Base-by-base conservation (phyloP, 2,888 invertebrate genomes). In the Patella depressa region DNA sequence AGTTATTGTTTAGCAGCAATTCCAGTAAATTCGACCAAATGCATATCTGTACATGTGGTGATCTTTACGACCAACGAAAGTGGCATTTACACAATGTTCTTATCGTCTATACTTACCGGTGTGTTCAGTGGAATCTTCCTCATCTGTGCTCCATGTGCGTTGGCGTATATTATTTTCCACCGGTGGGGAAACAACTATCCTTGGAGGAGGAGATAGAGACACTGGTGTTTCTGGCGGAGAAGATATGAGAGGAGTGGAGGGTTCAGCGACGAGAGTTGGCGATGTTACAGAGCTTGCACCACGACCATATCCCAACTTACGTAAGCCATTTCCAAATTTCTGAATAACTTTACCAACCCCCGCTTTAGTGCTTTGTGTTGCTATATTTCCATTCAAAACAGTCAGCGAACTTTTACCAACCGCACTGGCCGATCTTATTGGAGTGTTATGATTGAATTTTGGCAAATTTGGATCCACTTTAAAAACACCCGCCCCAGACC, bases 311-410 rank as follows among this genome's bases (percentile, higher is more conserved):
- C 65, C 65, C 1, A 65, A 24, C 14, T 65, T 65, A 24, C 65
- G 19, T 14, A 65, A 65, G 24, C 65, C 65, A 65, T 65, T 65
- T 65, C 65, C 65, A 24, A 65, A 65, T 14, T 65, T 65, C 65
- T 65, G 65, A 65, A 65, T 65, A 14, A 65, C 65, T 65, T 65
- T 65, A 3, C 65, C 65, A 19, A 65, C 65, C 14, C 65, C 65
- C 3, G 24, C 24, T 24, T 24, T 12, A 0, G 65, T 19, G 1
- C 9, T 24, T 24, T 4, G 12, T 65, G 24, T 24, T 12, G 65
- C 24, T 19, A 24, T 7, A 5, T 14, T 14, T 12, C 19, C 19
- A 24, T 65, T 65, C 2, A 65, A 24, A 19, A 65, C 65, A 12
- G 65, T 65, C 14, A 24, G 24, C 24, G 65, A 65, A 45, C 9